These are phyloP conservation scores for Campylomormyrus tamandua DNA, from an alignment of 2,113 vertebrate species.

Conservation along the genomic window DNA sequence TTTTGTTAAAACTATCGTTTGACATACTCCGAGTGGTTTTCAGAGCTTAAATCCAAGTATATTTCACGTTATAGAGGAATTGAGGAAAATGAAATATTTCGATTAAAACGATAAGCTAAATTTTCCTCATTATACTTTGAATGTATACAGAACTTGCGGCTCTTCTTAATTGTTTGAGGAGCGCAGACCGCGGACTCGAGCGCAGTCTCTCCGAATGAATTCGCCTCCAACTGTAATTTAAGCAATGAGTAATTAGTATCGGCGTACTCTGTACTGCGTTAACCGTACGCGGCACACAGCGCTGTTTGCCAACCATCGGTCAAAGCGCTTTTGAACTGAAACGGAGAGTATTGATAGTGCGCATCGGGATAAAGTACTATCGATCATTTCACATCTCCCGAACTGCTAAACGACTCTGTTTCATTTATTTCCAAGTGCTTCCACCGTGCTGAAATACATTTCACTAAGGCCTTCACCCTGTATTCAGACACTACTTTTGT, in stretches of 20 bases:
- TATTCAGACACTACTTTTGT: not conserved
- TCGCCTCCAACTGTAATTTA: conserved; percentile 29
- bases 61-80: not conserved
- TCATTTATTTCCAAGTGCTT: conserved; percentile 56
- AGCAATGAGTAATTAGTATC: conserved; percentile 63
- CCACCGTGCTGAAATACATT: conserved; percentile 73
- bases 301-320: conserved; percentile 67
- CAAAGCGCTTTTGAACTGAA: conserved; percentile 73
- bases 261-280: conserved; percentile 54
- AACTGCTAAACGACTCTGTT: conserved; percentile 80
- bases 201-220: not conserved
- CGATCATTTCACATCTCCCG: conserved; percentile 76
- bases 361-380: conserved; percentile 78
- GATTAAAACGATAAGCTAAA: not conserved
- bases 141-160: not conserved
- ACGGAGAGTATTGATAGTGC: conserved; percentile 72
- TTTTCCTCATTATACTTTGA: not conserved
- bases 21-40: not conserved
- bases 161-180: not conserved
- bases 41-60: not conserved
- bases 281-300: conserved; percentile 54
- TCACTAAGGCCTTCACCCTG: conserved; percentile 44
- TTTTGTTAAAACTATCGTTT: not conserved
- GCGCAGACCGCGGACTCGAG: not conserved
- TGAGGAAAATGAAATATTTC: not conserved